Percentiles rank a stretch among this genome's conserved stretches.
These are phyloP conservation scores for Ennomos erosarius DNA, from an alignment of 2,888 invertebrate species.

Conservation along the genomic window DNA sequence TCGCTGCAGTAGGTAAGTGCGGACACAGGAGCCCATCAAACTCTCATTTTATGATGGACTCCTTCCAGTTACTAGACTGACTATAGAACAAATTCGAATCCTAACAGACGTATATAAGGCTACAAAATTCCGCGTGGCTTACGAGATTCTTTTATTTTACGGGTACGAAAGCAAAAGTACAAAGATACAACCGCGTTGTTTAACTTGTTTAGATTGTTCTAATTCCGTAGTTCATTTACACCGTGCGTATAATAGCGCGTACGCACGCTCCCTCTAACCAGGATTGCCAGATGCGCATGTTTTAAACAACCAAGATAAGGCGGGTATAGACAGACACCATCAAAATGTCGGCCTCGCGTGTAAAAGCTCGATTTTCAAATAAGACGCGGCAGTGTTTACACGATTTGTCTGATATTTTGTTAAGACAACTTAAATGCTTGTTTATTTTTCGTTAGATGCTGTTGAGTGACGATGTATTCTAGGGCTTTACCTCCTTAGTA, in stretches of 20 bases:
- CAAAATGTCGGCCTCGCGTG: constrained; percentile 44
- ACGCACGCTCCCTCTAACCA: constrained; percentile 30
- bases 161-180: neutral
- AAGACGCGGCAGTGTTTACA: constrained; percentile 39
- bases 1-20: no score
- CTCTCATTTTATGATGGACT: no score
- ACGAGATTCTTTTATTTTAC: constrained; percentile 5
- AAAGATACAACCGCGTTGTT: constrained; percentile 23
- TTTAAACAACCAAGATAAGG: constrained; percentile 46
- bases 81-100: no score
- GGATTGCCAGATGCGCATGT: constrained; percentile 51
- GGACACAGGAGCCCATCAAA: no score
- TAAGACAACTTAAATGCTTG: constrained; percentile 35
- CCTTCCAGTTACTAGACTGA: no score
- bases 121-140: neutral
- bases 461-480: constrained; percentile 25
- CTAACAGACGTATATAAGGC: no score
- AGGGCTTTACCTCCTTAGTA: constrained; percentile 2
- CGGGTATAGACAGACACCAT: constrained; percentile 38
- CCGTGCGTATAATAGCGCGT: constrained; percentile 41
- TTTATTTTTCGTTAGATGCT: constrained; percentile 19
- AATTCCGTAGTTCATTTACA: constrained; percentile 60
- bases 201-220: constrained; percentile 51
- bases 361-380: constrained; percentile 44
- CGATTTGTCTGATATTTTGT: constrained; percentile 37